These are phyloP conservation scores for Triplophysa tibetana DNA, from an alignment of 2,113 vertebrate species.

Conservation along the genomic window DNA sequence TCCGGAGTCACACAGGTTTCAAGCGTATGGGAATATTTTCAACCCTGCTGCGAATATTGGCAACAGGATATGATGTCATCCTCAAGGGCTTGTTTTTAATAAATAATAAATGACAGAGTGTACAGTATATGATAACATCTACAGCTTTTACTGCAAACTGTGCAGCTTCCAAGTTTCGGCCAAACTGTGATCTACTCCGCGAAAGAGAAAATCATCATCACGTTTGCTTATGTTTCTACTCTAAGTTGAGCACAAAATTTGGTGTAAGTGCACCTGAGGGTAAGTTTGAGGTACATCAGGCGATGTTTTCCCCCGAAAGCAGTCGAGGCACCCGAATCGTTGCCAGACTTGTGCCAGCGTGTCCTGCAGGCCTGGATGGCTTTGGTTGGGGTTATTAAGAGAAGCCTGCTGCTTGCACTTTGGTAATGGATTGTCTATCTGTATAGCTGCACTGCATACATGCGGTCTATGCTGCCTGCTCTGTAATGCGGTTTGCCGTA, in stretches of 20 bases:
- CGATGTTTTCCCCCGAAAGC: too few relatives aligned
- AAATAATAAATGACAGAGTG: too few relatives aligned
- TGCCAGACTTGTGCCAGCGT: not conserved
- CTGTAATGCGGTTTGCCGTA: constrained; percentile 57
- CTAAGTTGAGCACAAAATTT: too few relatives aligned
- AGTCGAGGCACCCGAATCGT: not conserved
- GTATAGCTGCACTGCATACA: constrained; percentile 40
- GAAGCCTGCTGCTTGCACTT: constrained; percentile 39
- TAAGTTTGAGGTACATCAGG: too few relatives aligned
- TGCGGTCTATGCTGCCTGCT: constrained; percentile 35
- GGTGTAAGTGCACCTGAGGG: too few relatives aligned
- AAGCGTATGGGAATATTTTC: not conserved
- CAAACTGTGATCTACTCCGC: too few relatives aligned
- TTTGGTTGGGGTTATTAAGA: constrained; percentile 45
- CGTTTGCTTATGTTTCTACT: too few relatives aligned
- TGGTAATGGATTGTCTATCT: constrained; percentile 58
- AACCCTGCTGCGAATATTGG: not conserved
- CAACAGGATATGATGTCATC: not conserved
- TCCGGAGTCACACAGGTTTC: not conserved
- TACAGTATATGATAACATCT: too few relatives aligned
- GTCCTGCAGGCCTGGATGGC: constrained; percentile 11
- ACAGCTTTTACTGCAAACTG: not conserved
- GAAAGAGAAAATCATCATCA: too few relatives aligned
- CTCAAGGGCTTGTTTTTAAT: too few relatives aligned
- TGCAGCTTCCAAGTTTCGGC: too few relatives aligned